A percentile compares a stretch with the other conserved stretches of the same genome.
phyloP scores from a whole-genome alignment of 2,113 vertebrate species.

The Lagenorhynchus albirostris region DNA sequence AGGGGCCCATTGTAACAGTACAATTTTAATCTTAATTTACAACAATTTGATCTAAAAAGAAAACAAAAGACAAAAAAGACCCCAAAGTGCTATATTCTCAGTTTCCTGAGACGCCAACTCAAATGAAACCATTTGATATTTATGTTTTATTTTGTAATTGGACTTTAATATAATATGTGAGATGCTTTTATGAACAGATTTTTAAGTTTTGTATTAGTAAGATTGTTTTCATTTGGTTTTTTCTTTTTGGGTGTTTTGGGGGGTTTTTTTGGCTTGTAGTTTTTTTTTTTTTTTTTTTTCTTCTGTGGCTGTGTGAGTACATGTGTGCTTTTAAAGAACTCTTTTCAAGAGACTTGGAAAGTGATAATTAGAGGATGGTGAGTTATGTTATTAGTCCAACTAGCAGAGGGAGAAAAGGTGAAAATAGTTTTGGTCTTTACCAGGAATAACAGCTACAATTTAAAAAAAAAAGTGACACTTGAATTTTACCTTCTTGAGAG shows the following conservation, averaged over 20 bases:
- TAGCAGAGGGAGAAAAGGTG: neutral
- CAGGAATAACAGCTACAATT: neutral
- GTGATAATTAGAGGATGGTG: neutral
- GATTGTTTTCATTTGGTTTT: neutral
- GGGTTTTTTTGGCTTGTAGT: neutral
- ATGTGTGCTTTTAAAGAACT: neutral
- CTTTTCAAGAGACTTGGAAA: neutral
- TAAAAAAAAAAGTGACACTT: neutral
- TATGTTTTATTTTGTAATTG: neutral
- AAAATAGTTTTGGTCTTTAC: conserved; percentile 17
- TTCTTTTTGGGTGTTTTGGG: neutral
- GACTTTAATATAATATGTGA: neutral
- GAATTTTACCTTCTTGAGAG: neutral
- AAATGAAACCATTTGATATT: neutral
- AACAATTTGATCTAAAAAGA: neutral
- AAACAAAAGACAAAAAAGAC: neutral
- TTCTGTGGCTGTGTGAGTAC: neutral
- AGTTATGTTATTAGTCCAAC: neutral
- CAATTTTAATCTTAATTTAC: neutral
- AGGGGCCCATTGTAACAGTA: too few species aligned
- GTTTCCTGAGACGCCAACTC: neutral
- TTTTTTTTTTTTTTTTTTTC: neutral
- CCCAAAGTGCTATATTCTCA: neutral
- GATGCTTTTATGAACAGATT: neutral
- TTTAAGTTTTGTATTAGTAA: neutral